Evolutionary conservation across 2,797 vertebrate genomes (phyloP), one percentile per base, ranked within the genome.

Genomic region (Chanos chanos): DNA sequence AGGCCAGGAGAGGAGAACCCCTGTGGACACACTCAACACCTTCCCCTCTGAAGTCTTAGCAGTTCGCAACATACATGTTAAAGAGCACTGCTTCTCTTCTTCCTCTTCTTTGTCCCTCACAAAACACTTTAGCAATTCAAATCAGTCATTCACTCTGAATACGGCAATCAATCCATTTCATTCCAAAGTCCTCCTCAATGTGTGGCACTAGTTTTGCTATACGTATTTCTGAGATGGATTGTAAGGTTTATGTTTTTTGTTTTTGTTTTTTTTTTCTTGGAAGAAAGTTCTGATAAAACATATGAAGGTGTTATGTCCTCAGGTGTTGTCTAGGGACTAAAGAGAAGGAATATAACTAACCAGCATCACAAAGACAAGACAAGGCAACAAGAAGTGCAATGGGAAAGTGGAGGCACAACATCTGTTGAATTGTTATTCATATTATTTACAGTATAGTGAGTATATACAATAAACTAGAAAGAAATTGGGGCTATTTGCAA

Each of bases 11-110:
- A 52, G 69, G 33, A 22, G 19, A 24, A 45, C 65, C 60, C 66
- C 36, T 65, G 74, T 79, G 63, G 68, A 70, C 76, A 66, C 62
- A 60, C 61, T 44, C 50, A 50, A 57, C 63, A 61, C 74, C 57
- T 50, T 37, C 64, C 56, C 44, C 66, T 75, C 77, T 75, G 66
- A 73, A 25, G 54, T 43, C 49, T 41, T 33, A 24, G 34, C 61
- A 31, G 31, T 22, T 57, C 13, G 4, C 44, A 49, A 54, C 57
- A 59, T 19, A 39, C 34, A 56, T 61, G 41, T 27, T 61, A 24
- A 62, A 61, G 58, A 58, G 61, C n/a, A n/a, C n/a, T n/a, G n/a
- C 59, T 68, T 57, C 56, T 56, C 52, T 61, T 36, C 59, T 56
- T 34, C 65, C 31, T 43, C 53, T 55, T 60, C 62, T 44, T 50